These are phyloP conservation scores for Calidris pugnax DNA, from an alignment of 2,113 vertebrate genomes.

Conservation along the genomic window DNA sequence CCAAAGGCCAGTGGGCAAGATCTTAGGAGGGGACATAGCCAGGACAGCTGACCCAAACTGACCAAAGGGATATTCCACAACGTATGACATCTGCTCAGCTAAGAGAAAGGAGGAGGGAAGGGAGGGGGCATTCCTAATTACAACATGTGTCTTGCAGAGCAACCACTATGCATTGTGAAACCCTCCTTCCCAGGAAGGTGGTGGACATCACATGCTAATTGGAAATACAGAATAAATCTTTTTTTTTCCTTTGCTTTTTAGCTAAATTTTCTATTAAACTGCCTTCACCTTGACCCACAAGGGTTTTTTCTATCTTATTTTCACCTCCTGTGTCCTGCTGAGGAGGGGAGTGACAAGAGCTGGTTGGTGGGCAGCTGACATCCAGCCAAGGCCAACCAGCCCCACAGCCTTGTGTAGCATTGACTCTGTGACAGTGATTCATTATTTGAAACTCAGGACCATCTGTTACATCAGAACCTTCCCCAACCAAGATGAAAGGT, in stretches of 20 bases:
- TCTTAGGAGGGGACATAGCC: neutral
- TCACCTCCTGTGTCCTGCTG: neutral
- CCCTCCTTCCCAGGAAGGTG: rapidly evolving
- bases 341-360: neutral
- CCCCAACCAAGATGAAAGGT: conserved; percentile 66
- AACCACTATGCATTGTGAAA: neutral
- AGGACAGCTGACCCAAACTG: neutral
- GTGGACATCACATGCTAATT: neutral
- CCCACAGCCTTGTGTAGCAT: rapidly evolving
- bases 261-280: neutral
- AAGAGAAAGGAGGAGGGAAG: neutral
- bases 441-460: conserved; percentile 47
- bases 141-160: rapidly evolving
- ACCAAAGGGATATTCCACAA: neutral
- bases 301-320: neutral
- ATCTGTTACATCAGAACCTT: conserved; percentile 55
- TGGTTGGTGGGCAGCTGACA: neutral
- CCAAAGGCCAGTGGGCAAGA: neutral
- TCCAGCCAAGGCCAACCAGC: neutral
- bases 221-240: too few species aligned
- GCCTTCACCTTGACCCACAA: neutral
- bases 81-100: neutral
- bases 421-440: conserved; percentile 62
- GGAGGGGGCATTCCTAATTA: neutral
- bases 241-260: neutral